Percentiles rank a stretch among this genome's conserved stretches.
Conservation (phyloP, 2,888 invertebrate species). For the Oasisia sp. region DNA sequence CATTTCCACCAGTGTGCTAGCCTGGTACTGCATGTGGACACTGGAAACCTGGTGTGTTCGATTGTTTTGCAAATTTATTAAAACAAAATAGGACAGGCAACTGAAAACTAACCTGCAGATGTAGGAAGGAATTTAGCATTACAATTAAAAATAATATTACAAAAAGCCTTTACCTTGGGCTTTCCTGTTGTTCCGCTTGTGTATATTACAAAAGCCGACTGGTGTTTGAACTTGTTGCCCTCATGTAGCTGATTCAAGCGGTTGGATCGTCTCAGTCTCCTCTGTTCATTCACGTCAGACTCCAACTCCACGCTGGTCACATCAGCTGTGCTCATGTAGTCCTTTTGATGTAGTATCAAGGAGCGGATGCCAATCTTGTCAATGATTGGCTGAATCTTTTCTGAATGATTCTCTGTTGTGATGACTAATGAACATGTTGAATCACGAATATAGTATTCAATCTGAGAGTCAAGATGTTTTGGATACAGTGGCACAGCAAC, state of each 20-base stretch:
- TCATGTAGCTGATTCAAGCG: conserved; percentile 45
- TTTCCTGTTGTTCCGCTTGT: conserved; percentile 88
- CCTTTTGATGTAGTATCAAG: conserved; percentile 28
- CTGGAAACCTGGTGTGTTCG: no score
- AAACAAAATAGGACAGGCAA: no score
- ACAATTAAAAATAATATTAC: no score
- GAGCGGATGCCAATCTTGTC: conserved; percentile 25
- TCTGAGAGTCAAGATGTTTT: conserved; percentile 77
- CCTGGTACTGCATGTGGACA: no score
- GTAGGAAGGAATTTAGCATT: no score
- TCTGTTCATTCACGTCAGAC: neutral
- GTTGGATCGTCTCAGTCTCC: conserved; percentile 45
- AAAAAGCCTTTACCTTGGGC: conserved; percentile 68
- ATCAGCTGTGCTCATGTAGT: conserved; percentile 18
- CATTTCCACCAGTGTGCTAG: no score
- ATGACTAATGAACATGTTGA: conserved; percentile 77
- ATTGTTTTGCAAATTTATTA: no score
- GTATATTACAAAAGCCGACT: conserved; percentile 79
- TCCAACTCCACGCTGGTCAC: neutral
- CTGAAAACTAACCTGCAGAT: no score
- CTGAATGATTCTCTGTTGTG: conserved; percentile 67
- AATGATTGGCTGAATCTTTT: conserved; percentile 46
- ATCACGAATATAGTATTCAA: conserved; percentile 82
- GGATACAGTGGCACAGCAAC: conserved; percentile 85
- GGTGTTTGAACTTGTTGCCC: conserved; percentile 36